Evolutionary conservation across 2,797 vertebrate genomes (phyloP).

Genomic region (Glyptemys insculpta): DNA sequence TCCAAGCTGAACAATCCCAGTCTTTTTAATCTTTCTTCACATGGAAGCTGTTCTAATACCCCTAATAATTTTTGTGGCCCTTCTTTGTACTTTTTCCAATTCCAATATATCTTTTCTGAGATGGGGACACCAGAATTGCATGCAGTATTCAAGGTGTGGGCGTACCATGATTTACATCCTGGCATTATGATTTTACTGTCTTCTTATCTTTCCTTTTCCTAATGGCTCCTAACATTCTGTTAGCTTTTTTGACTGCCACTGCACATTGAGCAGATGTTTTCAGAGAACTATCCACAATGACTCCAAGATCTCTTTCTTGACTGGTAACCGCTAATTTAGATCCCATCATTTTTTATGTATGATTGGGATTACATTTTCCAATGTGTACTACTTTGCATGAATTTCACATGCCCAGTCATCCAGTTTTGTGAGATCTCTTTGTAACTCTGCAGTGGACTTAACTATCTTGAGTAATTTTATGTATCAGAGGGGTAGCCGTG

Average conservation of each 20-base stretch:
- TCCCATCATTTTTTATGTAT: not conserved
- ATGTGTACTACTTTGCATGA: not conserved
- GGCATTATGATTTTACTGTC: not conserved
- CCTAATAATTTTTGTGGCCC: not conserved
- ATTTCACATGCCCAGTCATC: not conserved
- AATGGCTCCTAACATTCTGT: not conserved
- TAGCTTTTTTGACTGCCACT: not conserved
- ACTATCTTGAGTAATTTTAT: not conserved
- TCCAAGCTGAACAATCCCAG: not conserved
- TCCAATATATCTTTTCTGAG: not conserved
- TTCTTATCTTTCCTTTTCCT: not conserved
- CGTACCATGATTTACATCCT: not conserved
- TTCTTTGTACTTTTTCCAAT: not conserved
- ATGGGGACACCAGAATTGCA: not conserved
- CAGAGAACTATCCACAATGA: not conserved
- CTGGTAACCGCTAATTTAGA: not conserved
- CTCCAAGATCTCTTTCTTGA: not conserved
- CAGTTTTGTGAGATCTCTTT: not conserved
- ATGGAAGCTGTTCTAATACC: not conserved
- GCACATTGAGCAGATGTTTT: not conserved
- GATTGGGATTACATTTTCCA: not conserved
- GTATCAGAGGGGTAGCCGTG: no score
- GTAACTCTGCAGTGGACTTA: not conserved
- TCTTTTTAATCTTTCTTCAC: not conserved
- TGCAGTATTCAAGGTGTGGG: not conserved